These are phyloP conservation scores for Chrysina gloriosa DNA, from an alignment of 2,888 invertebrate genomes.

Conservation along the genomic window DNA sequence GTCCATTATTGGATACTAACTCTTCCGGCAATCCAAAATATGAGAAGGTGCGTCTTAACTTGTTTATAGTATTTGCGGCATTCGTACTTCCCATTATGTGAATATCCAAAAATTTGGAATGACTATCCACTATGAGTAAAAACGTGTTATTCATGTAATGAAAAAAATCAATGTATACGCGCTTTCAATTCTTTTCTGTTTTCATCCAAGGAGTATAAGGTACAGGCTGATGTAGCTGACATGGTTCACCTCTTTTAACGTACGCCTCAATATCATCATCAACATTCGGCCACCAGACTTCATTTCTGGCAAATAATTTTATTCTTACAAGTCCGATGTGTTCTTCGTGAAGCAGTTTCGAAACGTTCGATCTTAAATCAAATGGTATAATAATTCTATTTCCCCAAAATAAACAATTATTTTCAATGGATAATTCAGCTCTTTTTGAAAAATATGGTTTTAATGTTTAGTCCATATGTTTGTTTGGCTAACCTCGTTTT, in stretches of 20 bases:
- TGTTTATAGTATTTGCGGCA: constrained; percentile 9
- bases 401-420: background rate
- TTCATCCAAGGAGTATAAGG: constrained; percentile 45
- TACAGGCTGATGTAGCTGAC: constrained; percentile 1
- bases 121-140: constrained; percentile 59
- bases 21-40: constrained; percentile 46
- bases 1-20: constrained; percentile 49
- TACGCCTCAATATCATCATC: constrained; percentile 50
- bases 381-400: background rate
- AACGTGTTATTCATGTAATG: constrained; percentile 57
- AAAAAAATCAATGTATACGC: constrained; percentile 62
- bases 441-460: constrained; percentile 9
- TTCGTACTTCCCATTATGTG: constrained; percentile 1
- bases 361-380: background rate
- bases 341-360: constrained; percentile 46
- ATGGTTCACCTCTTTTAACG: background rate
- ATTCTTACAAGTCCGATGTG: constrained; percentile 54
- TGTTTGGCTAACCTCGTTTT: background rate
- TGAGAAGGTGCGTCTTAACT: constrained; percentile 48
- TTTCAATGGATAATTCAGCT: constrained; percentile 6
- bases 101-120: constrained; percentile 53
- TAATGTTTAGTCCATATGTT: background rate
- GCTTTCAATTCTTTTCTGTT: constrained; percentile 54
- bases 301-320: constrained; percentile 52
- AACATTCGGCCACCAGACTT: constrained; percentile 51